Base-by-base conservation (phyloP, 2,113 vertebrate species). In the Rattus rattus region DNA sequence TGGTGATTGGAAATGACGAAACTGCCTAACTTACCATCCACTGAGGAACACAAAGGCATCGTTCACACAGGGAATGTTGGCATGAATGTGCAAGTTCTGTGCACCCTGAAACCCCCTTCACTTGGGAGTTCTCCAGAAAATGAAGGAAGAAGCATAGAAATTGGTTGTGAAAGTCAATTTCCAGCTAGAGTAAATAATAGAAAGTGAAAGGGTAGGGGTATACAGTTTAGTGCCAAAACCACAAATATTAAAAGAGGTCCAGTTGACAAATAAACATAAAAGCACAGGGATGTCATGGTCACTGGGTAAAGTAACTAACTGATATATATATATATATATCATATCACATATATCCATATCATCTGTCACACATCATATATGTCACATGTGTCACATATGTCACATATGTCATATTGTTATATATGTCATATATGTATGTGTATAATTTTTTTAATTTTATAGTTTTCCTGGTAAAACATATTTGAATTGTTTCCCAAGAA, bases 161-260 rank as follows among this genome's bases (percentile, higher is more conserved):
- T 69, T 26, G 4, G 0, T 22, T 72, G 79, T 88, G 83, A 92
- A 94, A 54, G 5, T 59, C 22, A 39, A 22, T 49, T 91, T 91
- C 81, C 83, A 81, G 80, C 95, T 91, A 76, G 2, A 92, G 59
- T 85, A 86, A 85, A 96, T 91, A 85, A 72, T 91, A 75, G 4
- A 94, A 90, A 13, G 92, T 54, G 1, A 16, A 77, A 72, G 59
- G 13, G 6, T 72, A 9, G 12, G 19, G 30, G 52, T 54, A 24
- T 70, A 70, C 10, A 43, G 43, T 11, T 70, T 70, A n/a, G 1
- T 24, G 65, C 6, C 36, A 54, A 12, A 54, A 49, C 6, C 61
- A 79, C 43, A 80, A 86, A 79, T 39, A 73, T 63, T 67, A 77
- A 95, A 91, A 96, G 7, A 22, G 10, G 5, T 36, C 52, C 8